Evolutionary conservation across 2,797 vertebrate genomes (phyloP).

Genomic region (Danio jaintianensis): DNA sequence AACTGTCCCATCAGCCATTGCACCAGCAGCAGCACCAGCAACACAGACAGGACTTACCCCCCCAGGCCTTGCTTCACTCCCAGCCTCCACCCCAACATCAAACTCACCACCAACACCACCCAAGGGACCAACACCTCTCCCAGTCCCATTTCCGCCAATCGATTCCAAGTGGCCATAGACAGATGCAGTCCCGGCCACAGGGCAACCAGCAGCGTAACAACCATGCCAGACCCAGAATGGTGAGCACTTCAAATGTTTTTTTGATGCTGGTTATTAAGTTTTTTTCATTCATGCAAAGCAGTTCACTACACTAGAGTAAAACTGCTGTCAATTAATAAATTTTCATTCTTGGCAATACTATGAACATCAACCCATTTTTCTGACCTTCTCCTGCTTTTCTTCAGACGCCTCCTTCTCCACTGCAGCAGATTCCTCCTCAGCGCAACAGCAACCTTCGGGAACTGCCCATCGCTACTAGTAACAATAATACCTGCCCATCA

Average conservation of each 20-base stretch:
- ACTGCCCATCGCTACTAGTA: slow-evolving; percentile 89
- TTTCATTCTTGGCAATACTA: neutral
- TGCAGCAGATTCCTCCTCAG: slow-evolving; percentile 81
- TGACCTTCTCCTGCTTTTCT: slow-evolving; percentile 36
- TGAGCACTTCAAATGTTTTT: slow-evolving; percentile 67
- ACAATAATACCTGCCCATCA: slow-evolving; percentile 71
- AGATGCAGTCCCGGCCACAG: slow-evolving; percentile 83
- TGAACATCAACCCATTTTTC: neutral
- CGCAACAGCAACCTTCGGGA: slow-evolving; percentile 96
- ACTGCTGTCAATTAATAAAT: neutral
- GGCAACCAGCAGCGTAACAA: slow-evolving; percentile 79
- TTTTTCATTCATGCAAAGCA: neutral
- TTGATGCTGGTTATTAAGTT: neutral
- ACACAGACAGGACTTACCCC: slow-evolving; percentile 76
- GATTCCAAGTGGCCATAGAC: slow-evolving; percentile 82
- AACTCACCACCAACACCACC: slow-evolving; percentile 69
- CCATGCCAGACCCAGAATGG: slow-evolving; percentile 85
- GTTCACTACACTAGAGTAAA: neutral
- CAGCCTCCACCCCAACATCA: slow-evolving; percentile 77
- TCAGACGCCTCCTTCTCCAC: slow-evolving; percentile 83
- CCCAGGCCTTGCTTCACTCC: slow-evolving; percentile 66
- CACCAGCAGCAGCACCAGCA: slow-evolving; percentile 78
- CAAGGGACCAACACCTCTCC: slow-evolving; percentile 83
- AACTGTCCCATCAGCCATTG: slow-evolving; percentile 81
- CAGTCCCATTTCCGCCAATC: slow-evolving; percentile 90